These are phyloP conservation scores for Gasteruption jaculator DNA, from an alignment of 2,888 invertebrate genomes.

Conservation along the genomic window DNA sequence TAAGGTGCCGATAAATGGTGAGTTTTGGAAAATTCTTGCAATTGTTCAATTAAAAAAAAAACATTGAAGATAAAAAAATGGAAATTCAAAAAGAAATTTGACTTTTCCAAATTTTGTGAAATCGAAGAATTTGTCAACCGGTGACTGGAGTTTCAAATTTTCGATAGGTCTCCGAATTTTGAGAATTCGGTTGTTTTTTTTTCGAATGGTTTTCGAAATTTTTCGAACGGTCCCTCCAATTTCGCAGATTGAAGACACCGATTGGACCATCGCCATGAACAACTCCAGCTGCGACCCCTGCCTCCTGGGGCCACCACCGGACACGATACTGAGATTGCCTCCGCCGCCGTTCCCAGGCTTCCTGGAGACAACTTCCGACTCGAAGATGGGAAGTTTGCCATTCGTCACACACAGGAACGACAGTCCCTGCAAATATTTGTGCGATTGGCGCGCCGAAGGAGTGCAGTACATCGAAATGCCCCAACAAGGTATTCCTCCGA, in stretches of 20 bases:
- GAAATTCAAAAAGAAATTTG: too few relatives aligned
- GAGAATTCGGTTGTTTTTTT: too few relatives aligned
- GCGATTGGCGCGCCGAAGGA: slow-evolving; percentile 54
- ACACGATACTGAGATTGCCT: slow-evolving; percentile 77
- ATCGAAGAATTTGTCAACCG: too few relatives aligned
- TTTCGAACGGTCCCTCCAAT: too few relatives aligned
- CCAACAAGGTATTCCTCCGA: slow-evolving; percentile 67
- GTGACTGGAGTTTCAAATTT: too few relatives aligned
- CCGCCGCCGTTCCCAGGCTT: slow-evolving; percentile 81
- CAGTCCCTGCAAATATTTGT: slow-evolving; percentile 45
- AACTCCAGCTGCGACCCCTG: slow-evolving; percentile 48
- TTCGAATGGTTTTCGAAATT: slow-evolving; percentile 1
- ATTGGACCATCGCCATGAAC: slow-evolving; percentile 33
- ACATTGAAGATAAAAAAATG: too few relatives aligned
- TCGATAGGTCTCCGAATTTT: too few relatives aligned
- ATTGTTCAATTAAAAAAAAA: too few relatives aligned
- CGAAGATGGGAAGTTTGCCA: slow-evolving; percentile 34
- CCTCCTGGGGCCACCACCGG: slow-evolving; percentile 72
- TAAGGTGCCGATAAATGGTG: too few relatives aligned
- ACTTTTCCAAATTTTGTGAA: too few relatives aligned
- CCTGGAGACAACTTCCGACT: slow-evolving; percentile 55
- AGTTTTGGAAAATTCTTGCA: too few relatives aligned
- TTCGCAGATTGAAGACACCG: too few relatives aligned
- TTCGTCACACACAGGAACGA: slow-evolving; percentile 40
- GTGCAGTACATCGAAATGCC: slow-evolving; percentile 79